phyloP scores from a whole-genome alignment of 2,113 vertebrate species.

The Pollimyrus isidori region DNA sequence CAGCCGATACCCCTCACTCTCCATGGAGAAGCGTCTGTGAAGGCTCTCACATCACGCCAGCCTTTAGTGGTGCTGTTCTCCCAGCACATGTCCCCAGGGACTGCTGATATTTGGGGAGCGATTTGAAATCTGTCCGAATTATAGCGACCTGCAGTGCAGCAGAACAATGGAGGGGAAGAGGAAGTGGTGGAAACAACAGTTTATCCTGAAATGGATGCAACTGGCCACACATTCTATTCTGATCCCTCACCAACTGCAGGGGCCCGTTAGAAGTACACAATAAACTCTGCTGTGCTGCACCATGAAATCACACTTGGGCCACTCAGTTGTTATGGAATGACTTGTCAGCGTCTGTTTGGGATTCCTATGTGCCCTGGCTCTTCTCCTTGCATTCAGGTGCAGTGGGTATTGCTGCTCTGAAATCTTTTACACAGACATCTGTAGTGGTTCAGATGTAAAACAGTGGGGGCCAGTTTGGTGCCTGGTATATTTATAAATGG shows the following conservation, averaged over 20 bases:
- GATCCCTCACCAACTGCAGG: constrained; percentile 40
- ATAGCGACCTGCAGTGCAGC: constrained; percentile 52
- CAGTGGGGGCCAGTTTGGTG: neutral
- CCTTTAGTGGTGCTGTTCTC: constrained; percentile 31
- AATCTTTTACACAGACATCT: neutral
- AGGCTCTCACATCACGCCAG: constrained; percentile 19
- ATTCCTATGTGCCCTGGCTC: neutral
- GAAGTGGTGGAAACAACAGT: constrained; percentile 35
- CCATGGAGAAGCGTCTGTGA: neutral
- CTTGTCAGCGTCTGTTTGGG: neutral
- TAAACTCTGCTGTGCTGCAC: neutral
- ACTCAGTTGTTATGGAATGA: neutral
- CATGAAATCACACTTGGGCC: too few relatives aligned
- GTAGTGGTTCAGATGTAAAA: neutral
- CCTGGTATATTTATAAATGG: neutral
- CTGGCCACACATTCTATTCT: constrained; percentile 61
- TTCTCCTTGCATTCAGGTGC: neutral
- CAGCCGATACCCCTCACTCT: neutral
- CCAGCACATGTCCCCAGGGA: constrained; percentile 44
- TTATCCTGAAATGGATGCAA: constrained; percentile 22
- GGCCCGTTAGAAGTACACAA: constrained; percentile 40
- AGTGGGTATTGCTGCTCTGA: neutral
- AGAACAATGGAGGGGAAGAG: constrained; percentile 46
- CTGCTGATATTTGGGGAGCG: constrained; percentile 48
- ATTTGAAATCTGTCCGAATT: constrained; percentile 61